A percentile compares a stretch with the other conserved stretches of the same genome.
Conservation (phyloP, 2,888 invertebrate genomes). For the Anodontia alba region DNA sequence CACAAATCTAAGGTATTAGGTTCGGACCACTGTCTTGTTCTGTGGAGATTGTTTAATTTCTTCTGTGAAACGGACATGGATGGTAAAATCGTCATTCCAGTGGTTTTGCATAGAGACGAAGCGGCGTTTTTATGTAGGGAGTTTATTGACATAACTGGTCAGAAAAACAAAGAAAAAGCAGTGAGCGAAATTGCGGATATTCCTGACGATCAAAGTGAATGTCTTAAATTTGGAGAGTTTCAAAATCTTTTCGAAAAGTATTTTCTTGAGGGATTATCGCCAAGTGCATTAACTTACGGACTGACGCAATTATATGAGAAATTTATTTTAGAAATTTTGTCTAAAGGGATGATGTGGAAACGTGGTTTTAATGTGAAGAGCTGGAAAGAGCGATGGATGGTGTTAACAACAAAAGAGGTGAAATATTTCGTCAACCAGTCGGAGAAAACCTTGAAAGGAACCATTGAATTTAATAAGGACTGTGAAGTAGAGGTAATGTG, state of each 20-base stretch:
- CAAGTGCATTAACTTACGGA: slow-evolving; percentile 43
- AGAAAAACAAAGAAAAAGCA: slow-evolving; percentile 44
- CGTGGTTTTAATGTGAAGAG: slow-evolving; percentile 91
- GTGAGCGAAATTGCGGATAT: slow-evolving; percentile 30
- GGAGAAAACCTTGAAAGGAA: slow-evolving; percentile 90
- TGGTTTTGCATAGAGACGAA: slow-evolving; percentile 76
- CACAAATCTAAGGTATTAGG: slow-evolving; percentile 44
- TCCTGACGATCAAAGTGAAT: slow-evolving; percentile 10
- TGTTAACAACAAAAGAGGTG: slow-evolving; percentile 90
- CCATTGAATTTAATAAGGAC: slow-evolving; percentile 87
- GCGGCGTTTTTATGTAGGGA: slow-evolving; percentile 45
- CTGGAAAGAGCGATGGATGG: slow-evolving; percentile 93
- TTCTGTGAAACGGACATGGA: slow-evolving; percentile 89
- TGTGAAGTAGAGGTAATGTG: slow-evolving; percentile 82
- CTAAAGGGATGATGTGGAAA: slow-evolving; percentile 88
- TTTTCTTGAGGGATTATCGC: slow-evolving; percentile 39
- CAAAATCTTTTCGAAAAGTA: slow-evolving; percentile 56
- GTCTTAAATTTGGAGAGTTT: slow-evolving; percentile 54
- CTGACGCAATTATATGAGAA: slow-evolving; percentile 48
- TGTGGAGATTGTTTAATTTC: slow-evolving; percentile 90
- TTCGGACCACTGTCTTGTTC: slow-evolving; percentile 86
- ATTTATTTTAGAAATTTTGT: slow-evolving; percentile 48
- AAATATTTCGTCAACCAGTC: slow-evolving; percentile 89
- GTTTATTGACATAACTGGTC: slow-evolving; percentile 56
- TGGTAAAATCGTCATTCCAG: slow-evolving; percentile 64